Evolutionary conservation across 2,797 vertebrate genomes (phyloP).

Genomic region (Paguma larvata): DNA sequence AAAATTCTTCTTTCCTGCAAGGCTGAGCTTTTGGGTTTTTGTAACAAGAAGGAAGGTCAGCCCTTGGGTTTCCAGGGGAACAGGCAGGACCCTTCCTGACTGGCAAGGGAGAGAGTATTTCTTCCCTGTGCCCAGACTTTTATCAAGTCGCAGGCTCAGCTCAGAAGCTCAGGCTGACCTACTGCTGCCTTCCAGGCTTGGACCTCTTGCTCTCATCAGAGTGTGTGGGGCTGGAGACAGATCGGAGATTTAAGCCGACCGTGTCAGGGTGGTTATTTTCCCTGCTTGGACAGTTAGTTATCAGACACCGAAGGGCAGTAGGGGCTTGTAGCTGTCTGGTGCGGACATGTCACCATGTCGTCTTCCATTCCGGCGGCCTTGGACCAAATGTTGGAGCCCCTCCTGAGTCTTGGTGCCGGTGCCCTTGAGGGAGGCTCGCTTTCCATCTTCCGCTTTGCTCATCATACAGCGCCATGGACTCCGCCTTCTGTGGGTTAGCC

Average conservation of each 20-base stretch:
- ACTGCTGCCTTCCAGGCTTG: not conserved
- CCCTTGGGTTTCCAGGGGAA: not conserved
- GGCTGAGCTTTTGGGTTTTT: not conserved
- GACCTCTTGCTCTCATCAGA: not conserved
- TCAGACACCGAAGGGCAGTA: not conserved
- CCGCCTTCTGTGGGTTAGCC: not conserved
- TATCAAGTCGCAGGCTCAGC: not conserved
- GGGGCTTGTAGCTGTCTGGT: not conserved
- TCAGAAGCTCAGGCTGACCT: not conserved
- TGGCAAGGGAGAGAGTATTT: not conserved
- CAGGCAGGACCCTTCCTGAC: not conserved
- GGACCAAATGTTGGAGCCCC: not conserved
- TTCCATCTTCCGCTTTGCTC: not conserved
- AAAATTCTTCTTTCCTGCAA: not conserved
- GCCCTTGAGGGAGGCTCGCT: not conserved
- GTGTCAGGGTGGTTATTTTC: not conserved
- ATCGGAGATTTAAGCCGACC: not conserved
- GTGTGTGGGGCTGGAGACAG: not conserved
- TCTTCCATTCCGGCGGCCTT: accelerated
- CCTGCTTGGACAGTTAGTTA: not conserved
- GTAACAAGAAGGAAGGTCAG: not conserved
- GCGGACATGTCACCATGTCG: too few relatives aligned
- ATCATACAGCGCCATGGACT: not conserved
- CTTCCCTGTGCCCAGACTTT: not conserved
- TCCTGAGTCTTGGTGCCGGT: accelerated